Evolutionary conservation across 2,888 invertebrate genomes (phyloP).

Genomic region (Lingula anatina): DNA sequence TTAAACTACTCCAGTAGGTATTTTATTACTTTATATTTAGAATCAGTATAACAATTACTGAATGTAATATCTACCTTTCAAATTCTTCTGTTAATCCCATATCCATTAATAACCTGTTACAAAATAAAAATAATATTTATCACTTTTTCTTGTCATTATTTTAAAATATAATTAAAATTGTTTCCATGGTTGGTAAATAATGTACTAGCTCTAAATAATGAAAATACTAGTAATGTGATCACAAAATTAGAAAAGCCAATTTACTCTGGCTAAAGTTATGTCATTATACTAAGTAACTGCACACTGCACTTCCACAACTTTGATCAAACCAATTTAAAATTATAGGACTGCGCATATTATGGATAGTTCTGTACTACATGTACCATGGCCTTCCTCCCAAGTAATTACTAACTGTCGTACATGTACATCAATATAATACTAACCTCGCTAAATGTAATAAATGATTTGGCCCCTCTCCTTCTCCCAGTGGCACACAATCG

Average conservation of each 20-base stretch:
- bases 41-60: conserved; percentile 5
- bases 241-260: too few species aligned
- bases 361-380: too few species aligned
- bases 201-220: too few species aligned
- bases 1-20: too few species aligned
- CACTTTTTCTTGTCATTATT: background rate
- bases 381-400: too few species aligned
- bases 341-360: background rate
- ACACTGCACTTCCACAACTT: background rate
- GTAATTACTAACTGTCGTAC: too few species aligned
- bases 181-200: too few species aligned
- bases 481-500: conserved; percentile 71
- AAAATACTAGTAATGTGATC: too few species aligned
- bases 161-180: too few species aligned
- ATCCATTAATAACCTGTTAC: conserved; percentile 36
- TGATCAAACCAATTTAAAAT: background rate
- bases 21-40: background rate
- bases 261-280: too few species aligned
- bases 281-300: too few species aligned
- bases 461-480: conserved; percentile 71
- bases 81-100: conserved; percentile 38
- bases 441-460: conserved; percentile 66
- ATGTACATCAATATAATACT: background rate
- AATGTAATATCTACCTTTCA: conserved; percentile 41
- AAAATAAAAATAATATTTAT: conserved; percentile 1